Base-by-base conservation (phyloP, 1,140 invertebrate species). In the Leptonema lineaticorne region DNA sequence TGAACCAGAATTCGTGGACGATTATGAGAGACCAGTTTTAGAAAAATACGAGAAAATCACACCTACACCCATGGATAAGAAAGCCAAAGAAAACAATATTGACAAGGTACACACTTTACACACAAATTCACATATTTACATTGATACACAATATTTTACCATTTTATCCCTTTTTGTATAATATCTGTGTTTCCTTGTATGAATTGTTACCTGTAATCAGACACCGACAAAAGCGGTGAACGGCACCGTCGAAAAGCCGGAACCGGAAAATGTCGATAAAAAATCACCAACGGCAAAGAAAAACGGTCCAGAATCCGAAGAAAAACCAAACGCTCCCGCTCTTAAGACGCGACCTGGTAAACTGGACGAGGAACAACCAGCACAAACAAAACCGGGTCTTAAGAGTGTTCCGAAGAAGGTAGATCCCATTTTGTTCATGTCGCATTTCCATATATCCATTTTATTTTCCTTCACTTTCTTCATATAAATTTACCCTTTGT, bases 11-110 rank as follows among this genome's bases (percentile, higher is more conserved):
- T 50, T 71, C 37, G 60, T 68, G 16, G 60, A 53, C 22, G 22
- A 58, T 62, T 88, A 88, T 74, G 87, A 88, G 67, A 83, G 86
- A 67, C 79, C 87, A 3, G 87, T 88, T 5, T 81, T 89, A 22
- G 88, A 89, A 75, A 88, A 87, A 79, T 87, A 83, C 73, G 82
- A 85, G 69, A 83, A 83, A 76, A 80, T 83, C 30, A 76, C 80
- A 75, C 80, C 81, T 18, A 82, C 80, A 74, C 79, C 80, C 9
- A 67, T 74, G 63, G 79, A 81, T 73, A 82, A 81, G 79, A 62
- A 62, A 62, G 18, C 33, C 33, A 62, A 62, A 62, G 62, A 50
- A 30, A 81, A 79, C 76, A 80, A 79, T 69, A 79, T 62, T 2
- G 80, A 81, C 9, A 71, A 68, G 70, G 70, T 71, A 71, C 59